phyloP scores from a whole-genome alignment of 2,797 vertebrate species.

The Rhyacichthys aspro region DNA sequence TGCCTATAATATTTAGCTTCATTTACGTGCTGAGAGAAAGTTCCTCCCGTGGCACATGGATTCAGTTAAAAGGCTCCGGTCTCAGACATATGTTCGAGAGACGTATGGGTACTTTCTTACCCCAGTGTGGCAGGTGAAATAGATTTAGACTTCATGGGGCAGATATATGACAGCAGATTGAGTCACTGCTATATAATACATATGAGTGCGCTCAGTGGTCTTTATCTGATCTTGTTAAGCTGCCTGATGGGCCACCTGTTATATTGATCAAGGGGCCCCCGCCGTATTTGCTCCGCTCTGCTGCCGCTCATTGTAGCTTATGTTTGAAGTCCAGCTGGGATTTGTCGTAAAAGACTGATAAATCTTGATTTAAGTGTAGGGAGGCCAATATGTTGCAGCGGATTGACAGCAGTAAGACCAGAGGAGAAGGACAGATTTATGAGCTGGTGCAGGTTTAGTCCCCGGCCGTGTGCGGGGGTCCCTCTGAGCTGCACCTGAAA shows the following conservation, averaged over 20 bases:
- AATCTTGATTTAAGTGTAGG: conserved; percentile 60
- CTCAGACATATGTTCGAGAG: conserved; percentile 11
- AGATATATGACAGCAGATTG: conserved; percentile 28
- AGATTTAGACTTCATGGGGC: conserved; percentile 15
- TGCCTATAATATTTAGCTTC: no score
- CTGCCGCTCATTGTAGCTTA: conserved; percentile 30
- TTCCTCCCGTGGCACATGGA: conserved; percentile 23
- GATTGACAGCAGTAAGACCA: conserved; percentile 55
- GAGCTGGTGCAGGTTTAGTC: conserved; percentile 44
- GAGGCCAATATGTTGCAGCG: conserved; percentile 58
- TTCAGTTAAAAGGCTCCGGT: conserved; percentile 25
- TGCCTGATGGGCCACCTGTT: conserved; percentile 72
- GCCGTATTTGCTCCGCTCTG: conserved; percentile 49
- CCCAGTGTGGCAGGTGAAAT: conserved; percentile 30
- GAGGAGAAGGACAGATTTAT: conserved; percentile 57
- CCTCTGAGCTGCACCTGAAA: conserved; percentile 48
- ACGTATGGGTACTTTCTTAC: conserved; percentile 23
- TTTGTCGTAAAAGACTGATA: conserved; percentile 67
- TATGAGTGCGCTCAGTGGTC: conserved; percentile 23
- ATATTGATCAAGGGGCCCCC: conserved; percentile 54
- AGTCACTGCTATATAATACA: conserved; percentile 14
- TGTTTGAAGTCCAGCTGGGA: conserved; percentile 68
- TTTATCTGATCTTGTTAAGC: conserved; percentile 56
- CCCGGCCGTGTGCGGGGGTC: conserved; percentile 5
- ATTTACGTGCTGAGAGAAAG: not conserved